Base-by-base conservation (phyloP, 2,888 invertebrate genomes). In the Lydus trimaculatus region DNA sequence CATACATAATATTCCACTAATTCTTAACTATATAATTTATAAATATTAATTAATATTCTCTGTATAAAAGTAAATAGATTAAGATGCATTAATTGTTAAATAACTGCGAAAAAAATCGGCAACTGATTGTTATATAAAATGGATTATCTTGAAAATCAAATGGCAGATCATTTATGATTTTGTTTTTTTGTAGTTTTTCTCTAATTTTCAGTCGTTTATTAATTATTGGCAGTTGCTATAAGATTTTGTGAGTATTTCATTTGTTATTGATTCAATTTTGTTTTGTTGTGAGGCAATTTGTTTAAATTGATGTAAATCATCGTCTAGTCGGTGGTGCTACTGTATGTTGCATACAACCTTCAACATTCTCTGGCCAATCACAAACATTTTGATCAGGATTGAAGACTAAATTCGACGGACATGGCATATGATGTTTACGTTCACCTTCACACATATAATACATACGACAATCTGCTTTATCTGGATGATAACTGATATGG, bases 361-460 rank as follows among this genome's bases (percentile, higher is more conserved):
- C 95, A 0, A 97, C 97, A 81, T 96, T 97, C 81, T 96, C 96
- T 0, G 96, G 96, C 97, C 97, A 97, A 86, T 97, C 97, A 83
- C 97, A 97, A 11, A 97, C 97, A 81, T 95, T 96, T 82, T 97
- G 95, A 79, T 95, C 94, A 52, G 91, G 91, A 84, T 97, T 97
- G 86, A 97, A 97, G 15, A 97, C 97, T 70, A 97, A 89, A 86
- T 97, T 95, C 63, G 91, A 90, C 8, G 97, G 97, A 83, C 96
- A 97, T 59, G 97, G 96, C 97, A 97, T 97, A 87, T 97, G 97
- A 82, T 97, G 97, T 83, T 96, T 96, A 64, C 96, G 89, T 83
- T 96, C 96, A 36, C 97, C 97, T 86, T 97, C 96, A 82, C 97
- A 97, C 96, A 97, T 96, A 87, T 94, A 97, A 86, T 97, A 97